A percentile compares a stretch with the other conserved stretches of the same genome.
Evolutionary conservation across 2,888 invertebrate species (phyloP).

Genomic region (Lasioglossum figueresi): DNA sequence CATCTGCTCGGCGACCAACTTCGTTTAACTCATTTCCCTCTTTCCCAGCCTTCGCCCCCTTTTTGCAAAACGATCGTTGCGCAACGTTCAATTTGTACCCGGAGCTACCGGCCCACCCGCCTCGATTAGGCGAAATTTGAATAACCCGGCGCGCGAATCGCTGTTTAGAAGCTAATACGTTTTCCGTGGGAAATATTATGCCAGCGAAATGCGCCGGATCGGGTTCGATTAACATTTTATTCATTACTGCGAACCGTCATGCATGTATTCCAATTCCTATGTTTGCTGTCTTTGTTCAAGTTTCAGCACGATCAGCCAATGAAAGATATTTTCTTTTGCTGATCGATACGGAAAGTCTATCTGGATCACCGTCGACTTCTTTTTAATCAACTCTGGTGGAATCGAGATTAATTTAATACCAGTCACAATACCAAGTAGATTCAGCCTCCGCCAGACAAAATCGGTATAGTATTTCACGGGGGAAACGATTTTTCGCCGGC

Average conservation of each 20-base stretch:
- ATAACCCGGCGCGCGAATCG: background rate
- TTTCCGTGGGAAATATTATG: background rate
- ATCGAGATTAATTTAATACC: background rate
- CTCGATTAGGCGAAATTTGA: slow-evolving; percentile 6
- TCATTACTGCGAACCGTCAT: background rate
- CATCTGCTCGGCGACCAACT: slow-evolving; percentile 36
- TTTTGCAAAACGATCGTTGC: slow-evolving; percentile 36
- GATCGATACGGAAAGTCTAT: background rate
- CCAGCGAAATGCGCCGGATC: background rate
- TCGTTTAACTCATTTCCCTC: slow-evolving; percentile 64
- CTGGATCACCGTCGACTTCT: background rate
- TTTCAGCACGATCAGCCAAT: background rate
- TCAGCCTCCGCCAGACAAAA: background rate
- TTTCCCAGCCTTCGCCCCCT: slow-evolving; percentile 12
- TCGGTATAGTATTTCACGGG: slow-evolving; percentile 27
- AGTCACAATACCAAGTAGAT: background rate
- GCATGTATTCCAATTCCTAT: background rate
- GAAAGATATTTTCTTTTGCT: too few species aligned
- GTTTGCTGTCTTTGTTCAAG: background rate
- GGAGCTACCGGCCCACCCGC: background rate
- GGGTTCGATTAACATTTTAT: background rate
- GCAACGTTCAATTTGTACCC: slow-evolving; percentile 3
- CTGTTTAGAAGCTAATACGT: background rate
- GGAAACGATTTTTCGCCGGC: slow-evolving; percentile 55
- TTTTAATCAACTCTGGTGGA: background rate